Evolutionary conservation across 2,888 invertebrate species (phyloP), one percentile per base, ranked within the genome.

Genomic region (Pherbina coryleti): DNA sequence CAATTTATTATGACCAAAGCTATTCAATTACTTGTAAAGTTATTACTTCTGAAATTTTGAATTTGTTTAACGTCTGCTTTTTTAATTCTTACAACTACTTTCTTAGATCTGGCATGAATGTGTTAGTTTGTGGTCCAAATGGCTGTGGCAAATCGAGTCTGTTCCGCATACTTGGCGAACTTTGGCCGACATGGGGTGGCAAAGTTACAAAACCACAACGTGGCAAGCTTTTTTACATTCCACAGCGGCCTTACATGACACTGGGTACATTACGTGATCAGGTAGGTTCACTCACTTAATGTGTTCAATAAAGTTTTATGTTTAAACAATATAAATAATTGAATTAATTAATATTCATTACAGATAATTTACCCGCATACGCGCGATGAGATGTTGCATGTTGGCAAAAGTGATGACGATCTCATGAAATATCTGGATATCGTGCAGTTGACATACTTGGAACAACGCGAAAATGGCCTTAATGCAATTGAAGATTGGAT

Each of bases 111-210:
- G 98, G 98, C 57, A 96, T 96, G 91, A 99, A 99, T 91, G 98
- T 99, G 0, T 90, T 99, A n/a, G 97, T 99, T 0, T 98, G 98
- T 88, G 99, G 99, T 0, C 99, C 99, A 3, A 99, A 99, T 89
- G 99, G 99, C 1, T 98, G 98, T 89, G 99, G 99, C 69, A 99
- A 99, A 90, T 97, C 97, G 75, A 98, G 98, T 0, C 92, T 99
- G 85, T 99, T 99, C 92, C 92, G 99, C 77, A 95, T 98, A 86
- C 92, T 99, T 17, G 99, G 99, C 64, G 98, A 98, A 92, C 91
- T 99, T 77, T 99, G 99, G 99, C 99, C 99, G 0, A 92, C 97
- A 77, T 98, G 98, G 92, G 97, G 97, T 31, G 98, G 98, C 3
- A 93, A 93, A 5, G 91, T 99, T 75, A 97, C 96, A 2, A 99